Conservation (phyloP, 2,113 vertebrate genomes). For the Nestor notabilis region DNA sequence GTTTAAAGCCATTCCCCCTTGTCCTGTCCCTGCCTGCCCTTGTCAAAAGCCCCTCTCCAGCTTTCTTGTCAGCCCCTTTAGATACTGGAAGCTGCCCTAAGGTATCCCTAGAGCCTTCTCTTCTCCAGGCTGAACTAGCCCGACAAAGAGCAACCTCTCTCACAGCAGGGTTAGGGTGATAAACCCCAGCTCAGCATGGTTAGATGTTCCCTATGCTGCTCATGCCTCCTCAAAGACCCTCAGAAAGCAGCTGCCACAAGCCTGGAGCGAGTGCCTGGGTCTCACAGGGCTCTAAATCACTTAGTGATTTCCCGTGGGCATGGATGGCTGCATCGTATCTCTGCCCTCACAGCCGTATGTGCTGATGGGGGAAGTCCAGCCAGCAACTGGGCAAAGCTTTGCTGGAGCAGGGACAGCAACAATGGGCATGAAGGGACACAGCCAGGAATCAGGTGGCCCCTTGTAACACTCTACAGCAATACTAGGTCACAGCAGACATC, state of each 20-base stretch:
- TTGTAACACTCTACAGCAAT: accelerated
- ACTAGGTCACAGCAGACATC: neutral
- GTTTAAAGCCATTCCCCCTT: neutral
- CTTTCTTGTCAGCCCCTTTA: neutral
- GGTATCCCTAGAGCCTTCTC: neutral
- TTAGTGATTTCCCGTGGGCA: too few species aligned
- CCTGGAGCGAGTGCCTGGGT: accelerated
- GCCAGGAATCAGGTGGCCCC: accelerated
- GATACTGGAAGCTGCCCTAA: too few species aligned
- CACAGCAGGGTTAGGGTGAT: accelerated
- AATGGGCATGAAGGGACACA: neutral
- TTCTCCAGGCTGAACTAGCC: neutral
- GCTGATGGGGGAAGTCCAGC: neutral
- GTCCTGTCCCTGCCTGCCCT: neutral
- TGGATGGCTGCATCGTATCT: accelerated
- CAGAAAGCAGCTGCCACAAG: neutral
- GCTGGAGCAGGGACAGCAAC: accelerated
- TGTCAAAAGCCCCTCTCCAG: neutral
- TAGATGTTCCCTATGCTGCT: neutral
- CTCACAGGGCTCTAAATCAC: neutral
- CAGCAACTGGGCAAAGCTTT: neutral
- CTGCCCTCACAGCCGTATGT: accelerated
- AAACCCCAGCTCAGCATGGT: neutral
- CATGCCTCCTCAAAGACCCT: accelerated
- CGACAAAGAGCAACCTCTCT: neutral